Evolutionary conservation across 2,888 invertebrate genomes (phyloP).

Genomic region (Pasiphila rectangulata): DNA sequence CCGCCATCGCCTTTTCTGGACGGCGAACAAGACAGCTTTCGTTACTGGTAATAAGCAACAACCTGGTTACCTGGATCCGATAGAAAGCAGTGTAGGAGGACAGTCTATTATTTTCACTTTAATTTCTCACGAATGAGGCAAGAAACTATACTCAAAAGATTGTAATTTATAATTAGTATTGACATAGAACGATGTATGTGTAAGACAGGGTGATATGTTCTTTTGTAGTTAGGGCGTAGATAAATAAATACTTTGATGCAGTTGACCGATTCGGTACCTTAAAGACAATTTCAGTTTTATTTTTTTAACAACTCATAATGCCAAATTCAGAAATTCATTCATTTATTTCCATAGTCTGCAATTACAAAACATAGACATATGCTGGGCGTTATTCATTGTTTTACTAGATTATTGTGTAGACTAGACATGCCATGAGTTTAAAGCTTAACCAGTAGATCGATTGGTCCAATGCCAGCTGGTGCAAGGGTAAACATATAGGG

Average conservation of each 20-base stretch:
- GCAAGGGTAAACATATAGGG: constrained; percentile 20
- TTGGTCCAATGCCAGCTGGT: constrained; percentile 19
- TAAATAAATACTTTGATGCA: no score
- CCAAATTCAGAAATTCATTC: no score
- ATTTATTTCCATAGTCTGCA: no score
- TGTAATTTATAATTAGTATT: constrained; percentile 32
- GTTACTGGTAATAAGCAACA: constrained; percentile 39
- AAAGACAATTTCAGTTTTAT: no score
- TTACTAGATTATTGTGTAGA: background rate
- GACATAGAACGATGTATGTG: constrained; percentile 32
- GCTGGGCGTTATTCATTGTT: background rate
- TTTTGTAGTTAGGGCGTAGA: no score
- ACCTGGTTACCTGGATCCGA: constrained; percentile 34
- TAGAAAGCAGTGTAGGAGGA: constrained; percentile 68
- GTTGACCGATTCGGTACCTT: no score
- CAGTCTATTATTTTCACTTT: constrained; percentile 38
- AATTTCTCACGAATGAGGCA: constrained; percentile 32
- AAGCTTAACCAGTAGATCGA: constrained; percentile 15
- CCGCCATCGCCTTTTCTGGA: constrained; percentile 51
- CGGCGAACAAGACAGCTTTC: constrained; percentile 53
- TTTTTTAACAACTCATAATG: no score
- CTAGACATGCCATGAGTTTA: background rate
- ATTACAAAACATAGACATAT: no score
- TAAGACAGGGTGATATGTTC: no score
- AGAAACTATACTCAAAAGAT: background rate